Evolutionary conservation across 30 jellyfish, hydroid and myxozoan species (phyloP), one percentile per base, ranked within the genome.

Genomic region (Sanderia malayensis): DNA sequence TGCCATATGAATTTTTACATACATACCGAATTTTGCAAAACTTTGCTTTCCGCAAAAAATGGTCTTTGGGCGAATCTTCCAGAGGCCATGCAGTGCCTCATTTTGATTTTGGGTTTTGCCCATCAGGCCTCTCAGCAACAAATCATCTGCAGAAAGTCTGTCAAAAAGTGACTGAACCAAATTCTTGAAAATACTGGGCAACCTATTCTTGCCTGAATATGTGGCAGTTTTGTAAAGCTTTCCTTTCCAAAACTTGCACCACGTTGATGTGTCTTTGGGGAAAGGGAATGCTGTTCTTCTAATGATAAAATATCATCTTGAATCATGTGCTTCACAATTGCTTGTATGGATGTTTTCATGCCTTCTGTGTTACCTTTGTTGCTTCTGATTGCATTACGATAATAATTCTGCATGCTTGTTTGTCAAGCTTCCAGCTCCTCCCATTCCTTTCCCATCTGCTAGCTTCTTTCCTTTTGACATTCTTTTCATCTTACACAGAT

Each of bases 101-200:
- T 44, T 77, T 52, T 77, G 89, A 47, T 77, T 62, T 49, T 77
- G 89, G 20, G 82, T 77, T 19, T 34, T 20, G 6, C 89, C 89
- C 59, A 22, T 62, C 13, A 77, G 58, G 44, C 89, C 62, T 24
- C 89, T 45, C 11, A 61, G 45, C 19, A 77, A 67, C 17, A 77
- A 64, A 18, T 26, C 53, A n/a, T 61, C 89, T 13, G 11, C 73
- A 21, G 89, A 44, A 18, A 64, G 33, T 21, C 72, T 65, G 24
- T 62, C 66, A 65, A 61, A 70, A 2, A 77, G 62, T 61, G 89
- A 82, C 52, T 37, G 13, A 81, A 77, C 52, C 30, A 58, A 47
- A 2, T 26, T 2, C 32, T 69, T 2, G 18, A 77, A 77, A 21
- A 77, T 82, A n/a, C 58, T 24, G 15, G 89, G 89, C 30, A 77